Conservation (phyloP, 2,113 vertebrate genomes). For the Poeciliopsis occidentalis region DNA sequence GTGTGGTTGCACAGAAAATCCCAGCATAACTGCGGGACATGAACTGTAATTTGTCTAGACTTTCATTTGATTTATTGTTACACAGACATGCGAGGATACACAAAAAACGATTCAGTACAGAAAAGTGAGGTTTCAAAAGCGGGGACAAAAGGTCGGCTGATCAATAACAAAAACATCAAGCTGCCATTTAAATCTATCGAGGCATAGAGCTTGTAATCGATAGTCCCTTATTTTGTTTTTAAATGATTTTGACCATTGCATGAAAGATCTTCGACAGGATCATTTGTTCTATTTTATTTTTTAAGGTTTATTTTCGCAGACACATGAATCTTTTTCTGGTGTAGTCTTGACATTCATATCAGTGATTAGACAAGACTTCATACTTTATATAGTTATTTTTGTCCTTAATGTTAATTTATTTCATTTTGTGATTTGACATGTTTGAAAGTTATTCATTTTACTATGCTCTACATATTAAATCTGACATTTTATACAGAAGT, state of each 20-base stretch:
- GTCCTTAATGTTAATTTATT: too few relatives aligned
- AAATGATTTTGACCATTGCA: neutral
- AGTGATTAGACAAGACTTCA: too few relatives aligned
- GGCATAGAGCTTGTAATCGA: neutral
- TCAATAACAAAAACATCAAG: neutral
- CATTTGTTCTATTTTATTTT: too few relatives aligned
- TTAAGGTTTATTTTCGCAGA: too few relatives aligned
- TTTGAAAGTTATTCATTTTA: too few relatives aligned
- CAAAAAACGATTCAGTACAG: neutral
- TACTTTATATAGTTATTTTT: too few relatives aligned
- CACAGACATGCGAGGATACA: neutral
- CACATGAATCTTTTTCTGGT: too few relatives aligned
- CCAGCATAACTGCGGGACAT: neutral
- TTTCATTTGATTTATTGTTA: neutral
- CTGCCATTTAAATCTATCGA: neutral
- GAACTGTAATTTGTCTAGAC: neutral
- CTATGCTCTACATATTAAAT: too few relatives aligned
- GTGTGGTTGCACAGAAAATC: neutral
- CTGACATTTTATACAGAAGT: too few relatives aligned
- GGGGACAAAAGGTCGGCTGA: neutral
- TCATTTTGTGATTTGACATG: too few relatives aligned
- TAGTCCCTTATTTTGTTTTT: neutral
- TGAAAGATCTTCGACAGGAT: too few relatives aligned
- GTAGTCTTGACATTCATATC: too few relatives aligned
- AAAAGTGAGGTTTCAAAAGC: neutral